These are phyloP conservation scores for Indicator maculatus DNA, from an alignment of 2,113 vertebrate species.

Conservation along the genomic window DNA sequence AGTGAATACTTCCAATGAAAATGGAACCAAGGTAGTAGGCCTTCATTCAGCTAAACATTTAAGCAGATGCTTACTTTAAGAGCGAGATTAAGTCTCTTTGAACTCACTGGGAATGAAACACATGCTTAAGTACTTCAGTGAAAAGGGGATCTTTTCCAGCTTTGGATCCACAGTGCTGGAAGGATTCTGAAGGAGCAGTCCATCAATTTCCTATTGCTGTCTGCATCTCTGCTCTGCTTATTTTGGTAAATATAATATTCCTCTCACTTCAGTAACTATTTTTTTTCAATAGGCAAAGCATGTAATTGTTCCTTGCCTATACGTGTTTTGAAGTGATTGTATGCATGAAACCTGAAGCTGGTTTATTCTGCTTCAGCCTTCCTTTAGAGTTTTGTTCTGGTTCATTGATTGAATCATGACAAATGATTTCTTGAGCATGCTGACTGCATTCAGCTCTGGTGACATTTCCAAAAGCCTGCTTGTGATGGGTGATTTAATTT, in stretches of 20 bases:
- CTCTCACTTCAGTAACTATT: background rate
- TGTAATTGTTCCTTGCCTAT: background rate
- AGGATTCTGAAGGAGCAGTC: background rate
- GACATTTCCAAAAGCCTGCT: constrained; percentile 19
- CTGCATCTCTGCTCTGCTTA: background rate
- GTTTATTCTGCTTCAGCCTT: background rate
- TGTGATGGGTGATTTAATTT: constrained; percentile 49
- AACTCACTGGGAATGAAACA: constrained; percentile 15
- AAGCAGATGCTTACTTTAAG: constrained; percentile 43
- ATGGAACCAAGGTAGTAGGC: background rate
- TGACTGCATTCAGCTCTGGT: constrained; percentile 6
- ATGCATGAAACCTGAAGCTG: background rate
- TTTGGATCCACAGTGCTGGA: background rate
- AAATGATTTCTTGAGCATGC: constrained; percentile 41
- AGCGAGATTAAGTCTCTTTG: constrained; percentile 42
- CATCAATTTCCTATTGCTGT: background rate
- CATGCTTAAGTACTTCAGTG: constrained; percentile 31
- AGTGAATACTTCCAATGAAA: constrained; percentile 44
- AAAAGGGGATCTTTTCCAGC: background rate
- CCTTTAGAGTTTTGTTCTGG: constrained; percentile 6
- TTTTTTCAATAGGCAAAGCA: background rate
- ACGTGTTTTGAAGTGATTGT: background rate
- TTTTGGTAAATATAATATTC: background rate
- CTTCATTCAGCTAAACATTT: constrained; percentile 13
- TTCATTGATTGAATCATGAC: constrained; percentile 1